Evolutionary conservation across 2,113 vertebrate genomes (phyloP), one percentile per base, ranked within the genome.

Genomic region (Tichodroma muraria): DNA sequence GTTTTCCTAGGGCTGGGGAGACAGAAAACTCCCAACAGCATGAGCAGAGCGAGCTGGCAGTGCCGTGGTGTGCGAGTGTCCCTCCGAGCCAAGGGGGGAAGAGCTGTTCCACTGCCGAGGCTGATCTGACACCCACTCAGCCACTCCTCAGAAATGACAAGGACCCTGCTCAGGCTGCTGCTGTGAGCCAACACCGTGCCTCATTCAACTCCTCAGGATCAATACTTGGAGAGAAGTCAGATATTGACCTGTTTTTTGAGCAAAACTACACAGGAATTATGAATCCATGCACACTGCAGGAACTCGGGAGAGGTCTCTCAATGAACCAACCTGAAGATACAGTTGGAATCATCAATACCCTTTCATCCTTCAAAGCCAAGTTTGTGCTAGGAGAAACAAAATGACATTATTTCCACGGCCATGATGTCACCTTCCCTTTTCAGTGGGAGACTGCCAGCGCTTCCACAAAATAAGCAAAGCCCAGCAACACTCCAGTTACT

Each of bases 51-150:
- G 19, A 73, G 70, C 42, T 18, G 8, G 1, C 30, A 35, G 75
- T 1, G 27, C 15, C 0, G 6, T 2, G 37, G 38, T 27, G 38
- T 20, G 44, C 0, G 8, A 72, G 63, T 6, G 28, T 40, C 60
- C 17, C 35, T 4, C 6, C 0, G 2, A 56, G 78, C 3, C 9
- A 0, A 6, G 2, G 27, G 54, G 69, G 52, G 45, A 54, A 24
- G 60, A 65, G 66, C 30, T 33, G 37, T 3, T 66, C 6, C 8
- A 19, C 1, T 5, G 75, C 25, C 63, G 10, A 25, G 59, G 42
- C 57, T 40, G 11, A 56, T 12, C 10, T 1, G 3, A 31, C 54
- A 47, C 4, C n/a, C 75, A 4, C 17, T 37, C 84, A 38, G 50
- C 4, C 30, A 15, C 72, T 40, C 4, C 56, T 27, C 7, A 42